Base-by-base conservation (phyloP, 2,888 invertebrate species). In the Syrphus vitripennis region DNA sequence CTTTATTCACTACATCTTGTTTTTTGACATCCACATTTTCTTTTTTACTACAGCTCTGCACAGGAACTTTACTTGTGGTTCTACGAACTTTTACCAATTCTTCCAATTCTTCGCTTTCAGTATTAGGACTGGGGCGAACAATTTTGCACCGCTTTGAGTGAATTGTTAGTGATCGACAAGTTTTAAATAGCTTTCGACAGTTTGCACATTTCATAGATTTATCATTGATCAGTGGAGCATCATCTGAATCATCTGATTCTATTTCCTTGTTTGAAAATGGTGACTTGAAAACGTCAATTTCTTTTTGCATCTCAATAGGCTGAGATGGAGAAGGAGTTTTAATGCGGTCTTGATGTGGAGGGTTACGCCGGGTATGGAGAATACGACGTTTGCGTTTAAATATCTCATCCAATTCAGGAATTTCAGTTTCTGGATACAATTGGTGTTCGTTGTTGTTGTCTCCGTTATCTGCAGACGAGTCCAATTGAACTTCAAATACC, bases 351-450 rank as follows among this genome's bases (percentile, higher is more conserved):
- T 61, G 55, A 5, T 21, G 24, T 10, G 61, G 72, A 14, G 57
- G 16, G 31, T 37, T 63, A 2, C 78, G 77, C 6, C 82, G 63
- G 6, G 70, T 57, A 26, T 21, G 24, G 0, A 70, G 5, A 6
- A 50, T 70, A 9, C 86, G 86, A 50, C 86, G 86, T 45, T 82
- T 86, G 16, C 86, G 86, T 45, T 86, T 86, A 10, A 86, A 86
- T 5, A 82, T 82, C 31, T 86, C 82, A 45, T 86, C 82, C 4
- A 86, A 57, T 31, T 86, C 86, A 0, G 86, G 86, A 2, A 78
- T 78, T 65, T 82, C 86, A 0, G 82, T 82, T 16, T 86, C 86
- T 19, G 82, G 65, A 63, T 82, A 86, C 14, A 86, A 24, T 26
- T 86, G 61, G 4, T 86, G 74, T n/a, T 21, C 48, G 16, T 77